A percentile compares a stretch with the other conserved stretches of the same genome.
These are phyloP conservation scores for Aplocera efformata DNA, from an alignment of 2,888 invertebrate genomes.

Conservation along the genomic window DNA sequence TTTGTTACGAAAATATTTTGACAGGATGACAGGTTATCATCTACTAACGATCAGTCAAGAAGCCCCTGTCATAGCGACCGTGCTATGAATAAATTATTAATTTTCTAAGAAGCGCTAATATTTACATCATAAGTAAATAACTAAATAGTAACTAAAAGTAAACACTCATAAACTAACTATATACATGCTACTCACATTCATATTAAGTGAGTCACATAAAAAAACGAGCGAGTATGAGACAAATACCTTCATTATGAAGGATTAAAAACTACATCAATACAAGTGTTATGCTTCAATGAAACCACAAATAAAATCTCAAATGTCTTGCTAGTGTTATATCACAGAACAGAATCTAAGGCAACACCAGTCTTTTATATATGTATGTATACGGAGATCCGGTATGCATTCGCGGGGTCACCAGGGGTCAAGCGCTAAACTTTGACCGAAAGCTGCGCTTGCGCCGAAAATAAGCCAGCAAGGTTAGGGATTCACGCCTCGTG, in stretches of 20 bases:
- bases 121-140: no score
- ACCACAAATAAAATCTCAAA: no score
- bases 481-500: slow-evolving; percentile 26
- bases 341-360: background rate
- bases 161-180: no score
- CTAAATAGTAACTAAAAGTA: no score
- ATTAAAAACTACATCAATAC: no score
- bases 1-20: no score
- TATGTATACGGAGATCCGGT: slow-evolving; percentile 3
- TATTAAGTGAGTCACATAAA: no score
- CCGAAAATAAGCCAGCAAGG: slow-evolving; percentile 34
- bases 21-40: slow-evolving; percentile 8
- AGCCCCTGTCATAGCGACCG: slow-evolving; percentile 2
- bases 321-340: background rate
- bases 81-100: slow-evolving; percentile 15
- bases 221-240: no score
- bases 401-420: slow-evolving; percentile 56
- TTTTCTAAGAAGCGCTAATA: slow-evolving; percentile 3
- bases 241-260: no score
- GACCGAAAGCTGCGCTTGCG: slow-evolving; percentile 47
- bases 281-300: no score
- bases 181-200: no score
- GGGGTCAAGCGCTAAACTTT: slow-evolving; percentile 69
- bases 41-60: slow-evolving; percentile 14
- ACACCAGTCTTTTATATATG: background rate